A percentile compares a stretch with the other conserved stretches of the same genome.
phyloP scores from a whole-genome alignment of 1,140 invertebrate genomes.

The Drosophila sechellia region DNA sequence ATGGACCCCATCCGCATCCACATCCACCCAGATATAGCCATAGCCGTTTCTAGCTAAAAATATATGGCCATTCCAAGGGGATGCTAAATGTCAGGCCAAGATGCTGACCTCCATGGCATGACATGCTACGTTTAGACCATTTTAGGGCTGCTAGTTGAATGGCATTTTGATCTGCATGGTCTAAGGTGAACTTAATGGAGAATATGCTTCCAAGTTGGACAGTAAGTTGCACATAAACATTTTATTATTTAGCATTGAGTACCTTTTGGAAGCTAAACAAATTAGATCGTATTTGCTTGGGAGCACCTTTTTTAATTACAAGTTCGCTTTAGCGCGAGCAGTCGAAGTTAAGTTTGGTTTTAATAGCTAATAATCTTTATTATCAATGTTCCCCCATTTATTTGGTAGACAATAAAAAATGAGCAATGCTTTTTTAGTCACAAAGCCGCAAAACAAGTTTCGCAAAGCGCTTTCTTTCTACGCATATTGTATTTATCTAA shows the following conservation, averaged over 20 bases:
- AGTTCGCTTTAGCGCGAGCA: conserved; percentile 6
- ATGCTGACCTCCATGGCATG: conserved; percentile 69
- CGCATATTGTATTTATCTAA: conserved; percentile 21
- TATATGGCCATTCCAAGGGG: conserved; percentile 37
- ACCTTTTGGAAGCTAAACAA: conserved; percentile 27
- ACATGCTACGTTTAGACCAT: conserved; percentile 64
- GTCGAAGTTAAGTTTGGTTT: conserved; percentile 26
- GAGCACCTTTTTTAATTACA: no score
- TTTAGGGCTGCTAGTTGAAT: conserved; percentile 66
- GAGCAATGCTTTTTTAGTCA: conserved; percentile 23
- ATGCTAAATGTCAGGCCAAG: conserved; percentile 72
- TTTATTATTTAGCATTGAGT: conserved; percentile 3
- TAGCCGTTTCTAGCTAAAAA: conserved; percentile 27
- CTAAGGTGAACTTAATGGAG: conserved; percentile 34
- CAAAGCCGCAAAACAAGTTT: conserved; percentile 51
- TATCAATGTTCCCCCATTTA: conserved; percentile 42
- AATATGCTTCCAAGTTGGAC: conserved; percentile 22
- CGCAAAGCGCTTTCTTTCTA: conserved; percentile 28
- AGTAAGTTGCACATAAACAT: conserved; percentile 11
- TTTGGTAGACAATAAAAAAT: conserved; percentile 30
- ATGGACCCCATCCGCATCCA: conserved; percentile 11
- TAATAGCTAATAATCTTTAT: conserved; percentile 53
- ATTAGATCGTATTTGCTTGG: not conserved
- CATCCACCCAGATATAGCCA: conserved; percentile 13
- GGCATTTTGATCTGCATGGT: conserved; percentile 56